Evolutionary conservation across 92 coral and sea anemone genomes (phyloP).

Genomic region (Zoanthus sociatus): DNA sequence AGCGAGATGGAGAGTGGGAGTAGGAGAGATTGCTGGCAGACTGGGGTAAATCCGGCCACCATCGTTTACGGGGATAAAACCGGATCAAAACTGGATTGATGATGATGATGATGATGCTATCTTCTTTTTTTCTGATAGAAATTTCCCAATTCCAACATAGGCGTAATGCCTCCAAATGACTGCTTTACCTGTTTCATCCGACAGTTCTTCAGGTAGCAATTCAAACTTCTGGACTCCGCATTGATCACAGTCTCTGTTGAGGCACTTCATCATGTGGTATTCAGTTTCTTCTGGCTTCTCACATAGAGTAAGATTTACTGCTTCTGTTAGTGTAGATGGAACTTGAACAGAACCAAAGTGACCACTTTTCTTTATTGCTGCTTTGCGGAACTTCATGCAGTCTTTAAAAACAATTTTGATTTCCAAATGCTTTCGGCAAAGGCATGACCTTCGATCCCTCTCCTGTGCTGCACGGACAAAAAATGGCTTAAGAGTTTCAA

Average conservation of each 20-base stretch:
- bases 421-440: slow-evolving; percentile 71
- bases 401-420: slow-evolving; percentile 48
- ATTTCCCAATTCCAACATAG: slow-evolving; percentile 63
- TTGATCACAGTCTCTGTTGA: slow-evolving; percentile 58
- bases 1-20: no score
- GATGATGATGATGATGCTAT: no score
- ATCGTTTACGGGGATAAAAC: no score
- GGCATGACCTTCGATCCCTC: slow-evolving; percentile 65
- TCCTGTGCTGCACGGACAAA: slow-evolving; percentile 58
- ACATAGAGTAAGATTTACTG: slow-evolving; percentile 54
- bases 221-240: slow-evolving; percentile 61
- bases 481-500: slow-evolving; percentile 67
- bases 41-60: no score
- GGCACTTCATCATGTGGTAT: slow-evolving; percentile 58
- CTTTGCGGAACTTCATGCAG: slow-evolving; percentile 62
- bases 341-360: slow-evolving; percentile 31
- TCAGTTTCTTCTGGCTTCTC: slow-evolving; percentile 36
- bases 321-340: slow-evolving; percentile 55
- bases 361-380: slow-evolving; percentile 22
- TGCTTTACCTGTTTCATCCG: slow-evolving; percentile 15
- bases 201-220: slow-evolving; percentile 60
- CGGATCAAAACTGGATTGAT: no score
- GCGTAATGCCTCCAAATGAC: slow-evolving; percentile 56
- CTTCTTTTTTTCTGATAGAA: slow-evolving; percentile 58
- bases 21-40: no score